Evolutionary conservation across 2,888 invertebrate species (phyloP), one percentile per base, ranked within the genome.

Genomic region (Aleiodes leptofemur): DNA sequence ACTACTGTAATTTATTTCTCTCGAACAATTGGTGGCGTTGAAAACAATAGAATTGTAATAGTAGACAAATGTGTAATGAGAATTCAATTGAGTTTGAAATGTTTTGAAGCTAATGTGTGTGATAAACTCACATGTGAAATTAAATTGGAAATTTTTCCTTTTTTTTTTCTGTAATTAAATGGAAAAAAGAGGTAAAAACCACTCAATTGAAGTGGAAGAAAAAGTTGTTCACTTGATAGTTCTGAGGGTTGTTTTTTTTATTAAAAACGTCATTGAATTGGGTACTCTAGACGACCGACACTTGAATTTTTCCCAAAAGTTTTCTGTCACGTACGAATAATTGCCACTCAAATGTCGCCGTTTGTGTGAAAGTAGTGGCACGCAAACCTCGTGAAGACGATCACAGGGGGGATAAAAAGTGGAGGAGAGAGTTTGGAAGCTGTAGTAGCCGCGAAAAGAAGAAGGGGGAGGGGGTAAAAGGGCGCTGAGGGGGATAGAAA

Each of bases 291-390:
- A 64, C 51, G 16, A 64, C 3, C 29, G n/a, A 23, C 23, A 43
- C 64, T 64, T 8, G 38, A 70, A 31, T 70, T 61, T 61, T 34
- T 29, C 51, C 51, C 51, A 29, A 51, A 72, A 61, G 38, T 72
- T 72, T 53, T 72, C 23, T 29, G 55, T 64, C 71, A 68, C 69
- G 70, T 61, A 74, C 53, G 68, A 70, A 72, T 56, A 74, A 50
- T 69, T 56, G 69, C 48, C 64, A 64, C 43, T 64, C 23, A 48
- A 43, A 48, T 23, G 16, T 2, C 38, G 4, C 43, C 61, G 38
- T 61, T 43, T 43, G 43, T 43, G 9, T 43, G 9, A 9, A 43
- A 38, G 43, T 3, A 16, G 64, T 48, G 48, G 48, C 64, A 64
- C 64, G 64, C 64, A 64, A 64, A 43, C 64, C 34, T 34, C 48